phyloP scores from a whole-genome alignment of 1,140 invertebrate species.

The Homalodisca vitripennis region DNA sequence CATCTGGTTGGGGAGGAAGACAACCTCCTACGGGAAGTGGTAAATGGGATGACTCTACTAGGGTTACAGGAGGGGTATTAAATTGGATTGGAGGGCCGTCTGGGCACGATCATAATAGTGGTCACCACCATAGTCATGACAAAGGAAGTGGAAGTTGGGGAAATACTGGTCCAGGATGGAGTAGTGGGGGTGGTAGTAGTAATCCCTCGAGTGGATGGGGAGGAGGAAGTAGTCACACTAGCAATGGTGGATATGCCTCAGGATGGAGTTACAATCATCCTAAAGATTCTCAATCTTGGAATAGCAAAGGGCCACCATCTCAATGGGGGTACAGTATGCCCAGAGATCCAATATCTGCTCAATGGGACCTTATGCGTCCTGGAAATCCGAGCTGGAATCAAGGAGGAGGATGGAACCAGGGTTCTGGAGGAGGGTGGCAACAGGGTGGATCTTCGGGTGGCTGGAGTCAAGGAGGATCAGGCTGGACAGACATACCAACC shows the following conservation, averaged over 20 bases:
- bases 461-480: neutral
- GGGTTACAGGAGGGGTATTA: slow-evolving; percentile 16
- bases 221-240: neutral
- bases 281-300: slow-evolving; percentile 6
- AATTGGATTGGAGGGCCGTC: slow-evolving; percentile 17
- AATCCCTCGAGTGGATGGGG: neutral
- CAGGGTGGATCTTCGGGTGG: neutral
- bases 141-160: slow-evolving; percentile 24
- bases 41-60: slow-evolving; percentile 22
- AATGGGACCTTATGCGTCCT: slow-evolving; percentile 20
- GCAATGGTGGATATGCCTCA: slow-evolving; percentile 21
- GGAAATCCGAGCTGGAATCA: slow-evolving; percentile 13
- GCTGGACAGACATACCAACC: neutral
- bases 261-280: slow-evolving; percentile 24
- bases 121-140: neutral
- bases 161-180: neutral
- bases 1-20: slow-evolving; percentile 6
- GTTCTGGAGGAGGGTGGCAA: neutral
- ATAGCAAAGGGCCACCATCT: neutral
- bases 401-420: neutral
- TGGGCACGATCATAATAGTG: neutral
- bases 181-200: neutral
- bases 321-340: slow-evolving; percentile 20
- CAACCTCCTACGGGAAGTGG: slow-evolving; percentile 6
- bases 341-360: slow-evolving; percentile 21